Evolutionary conservation across 2,113 vertebrate genomes (phyloP).

Genomic region (Sapayoa aenigma): DNA sequence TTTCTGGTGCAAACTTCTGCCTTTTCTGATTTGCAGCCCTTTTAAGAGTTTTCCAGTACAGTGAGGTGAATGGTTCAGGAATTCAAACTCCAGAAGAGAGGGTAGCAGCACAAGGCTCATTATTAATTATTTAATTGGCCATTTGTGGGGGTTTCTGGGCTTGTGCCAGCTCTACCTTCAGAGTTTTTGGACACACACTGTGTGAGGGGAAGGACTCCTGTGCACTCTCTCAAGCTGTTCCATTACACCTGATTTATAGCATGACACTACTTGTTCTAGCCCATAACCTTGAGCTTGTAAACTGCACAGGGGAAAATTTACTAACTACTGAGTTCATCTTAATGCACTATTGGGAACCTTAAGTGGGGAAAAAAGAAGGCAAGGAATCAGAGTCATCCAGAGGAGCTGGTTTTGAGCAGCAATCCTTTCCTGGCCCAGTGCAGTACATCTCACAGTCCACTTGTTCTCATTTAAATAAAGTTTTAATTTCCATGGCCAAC

Average conservation of each 20-base stretch:
- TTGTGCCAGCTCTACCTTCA: conserved; percentile 18
- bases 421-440: background rate
- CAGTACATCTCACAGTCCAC: conserved; percentile 29
- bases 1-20: background rate
- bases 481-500: conserved; percentile 52
- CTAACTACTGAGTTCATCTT: conserved; percentile 58
- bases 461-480: conserved; percentile 65
- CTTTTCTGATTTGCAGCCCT: background rate
- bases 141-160: background rate
- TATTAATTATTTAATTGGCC: background rate
- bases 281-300: conserved; percentile 77
- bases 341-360: conserved; percentile 43
- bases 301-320: conserved; percentile 69
- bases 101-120: background rate
- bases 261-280: conserved; percentile 73
- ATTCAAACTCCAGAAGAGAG: background rate
- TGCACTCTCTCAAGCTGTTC: conserved; percentile 70
- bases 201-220: conserved; percentile 63
- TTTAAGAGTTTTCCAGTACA: background rate
- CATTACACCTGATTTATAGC: conserved; percentile 83
- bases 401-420: conserved; percentile 49
- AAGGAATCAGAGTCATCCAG: background rate
- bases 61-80: background rate
- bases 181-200: conserved; percentile 59
- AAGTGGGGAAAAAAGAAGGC: background rate